phyloP scores from a whole-genome alignment of 2,888 invertebrate genomes.

The Cistogaster globosa region DNA sequence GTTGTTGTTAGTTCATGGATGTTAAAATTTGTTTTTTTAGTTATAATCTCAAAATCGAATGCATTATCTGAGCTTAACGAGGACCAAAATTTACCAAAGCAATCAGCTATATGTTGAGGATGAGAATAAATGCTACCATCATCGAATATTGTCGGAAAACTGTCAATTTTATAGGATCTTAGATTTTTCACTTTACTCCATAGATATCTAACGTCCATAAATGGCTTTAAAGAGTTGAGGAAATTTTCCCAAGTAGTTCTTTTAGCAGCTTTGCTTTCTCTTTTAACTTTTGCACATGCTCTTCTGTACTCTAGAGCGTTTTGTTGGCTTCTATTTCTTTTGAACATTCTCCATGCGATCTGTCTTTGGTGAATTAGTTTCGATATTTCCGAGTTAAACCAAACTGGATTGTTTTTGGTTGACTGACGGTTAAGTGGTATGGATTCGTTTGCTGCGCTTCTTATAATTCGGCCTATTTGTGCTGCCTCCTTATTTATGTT shows the following conservation, averaged over 20 bases:
- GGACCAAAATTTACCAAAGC: neutral
- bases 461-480: neutral
- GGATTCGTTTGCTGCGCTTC: neutral
- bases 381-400: neutral
- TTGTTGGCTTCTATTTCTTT: neutral
- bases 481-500: neutral
- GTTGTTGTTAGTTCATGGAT: too few species aligned
- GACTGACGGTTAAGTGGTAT: neutral
- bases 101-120: neutral
- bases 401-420: neutral
- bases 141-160: neutral
- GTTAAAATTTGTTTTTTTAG: too few species aligned
- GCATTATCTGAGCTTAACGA: neutral
- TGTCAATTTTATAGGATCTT: neutral
- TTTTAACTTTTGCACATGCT: slow-evolving; percentile 25
- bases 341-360: neutral
- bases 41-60: too few species aligned
- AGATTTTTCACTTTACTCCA: slow-evolving; percentile 45
- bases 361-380: neutral
- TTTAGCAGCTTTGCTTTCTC: slow-evolving; percentile 34
- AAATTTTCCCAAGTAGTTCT: slow-evolving; percentile 32
- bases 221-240: slow-evolving; percentile 37
- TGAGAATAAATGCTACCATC: neutral
- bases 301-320: slow-evolving; percentile 4
- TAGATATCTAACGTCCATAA: slow-evolving; percentile 35